Evolutionary conservation across 2,888 invertebrate species (phyloP).

Genomic region (Anodontia alba): DNA sequence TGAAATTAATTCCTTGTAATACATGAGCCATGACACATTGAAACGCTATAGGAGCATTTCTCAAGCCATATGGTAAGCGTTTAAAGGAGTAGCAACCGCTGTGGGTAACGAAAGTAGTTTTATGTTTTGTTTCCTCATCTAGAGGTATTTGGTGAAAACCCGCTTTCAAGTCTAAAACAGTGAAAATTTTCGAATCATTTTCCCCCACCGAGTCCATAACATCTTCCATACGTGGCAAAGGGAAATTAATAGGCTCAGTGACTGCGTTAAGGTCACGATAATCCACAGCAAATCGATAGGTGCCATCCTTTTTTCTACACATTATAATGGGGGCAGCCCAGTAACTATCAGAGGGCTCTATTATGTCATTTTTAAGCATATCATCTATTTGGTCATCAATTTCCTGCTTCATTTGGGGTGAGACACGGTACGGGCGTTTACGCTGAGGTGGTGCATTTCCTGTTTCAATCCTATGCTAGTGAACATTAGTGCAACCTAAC

Average conservation of each 20-base stretch:
- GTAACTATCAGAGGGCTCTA: slow-evolving; percentile 18
- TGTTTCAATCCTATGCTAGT: slow-evolving; percentile 18
- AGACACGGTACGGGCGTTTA: slow-evolving; percentile 19
- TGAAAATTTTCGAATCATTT: slow-evolving; percentile 20
- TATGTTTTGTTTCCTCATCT: slow-evolving; percentile 29
- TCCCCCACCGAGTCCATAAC: slow-evolving; percentile 38
- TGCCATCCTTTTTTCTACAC: slow-evolving; percentile 25
- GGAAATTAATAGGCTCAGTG: slow-evolving; percentile 27
- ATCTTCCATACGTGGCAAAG: slow-evolving; percentile 12
- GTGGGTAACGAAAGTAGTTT: slow-evolving; percentile 35
- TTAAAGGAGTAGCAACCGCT: slow-evolving; percentile 28
- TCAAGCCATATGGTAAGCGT: slow-evolving; percentile 40
- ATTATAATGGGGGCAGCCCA: slow-evolving; percentile 29
- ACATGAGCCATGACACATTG: slow-evolving; percentile 27
- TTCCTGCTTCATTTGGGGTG: slow-evolving; percentile 12
- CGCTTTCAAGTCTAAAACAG: slow-evolving; percentile 23
- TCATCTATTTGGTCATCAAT: slow-evolving; percentile 18
- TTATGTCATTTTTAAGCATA: slow-evolving; percentile 22
- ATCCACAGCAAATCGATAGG: slow-evolving; percentile 28
- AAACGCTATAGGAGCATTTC: slow-evolving; percentile 40
- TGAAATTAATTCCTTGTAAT: slow-evolving; percentile 40
- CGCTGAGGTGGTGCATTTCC: slow-evolving; percentile 23
- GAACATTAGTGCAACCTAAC: slow-evolving; percentile 39
- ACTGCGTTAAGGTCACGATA: slow-evolving; percentile 27
- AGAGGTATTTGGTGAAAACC: slow-evolving; percentile 42